Evolutionary conservation across 2,113 vertebrate species (phyloP).

Genomic region (Callipepla californica): DNA sequence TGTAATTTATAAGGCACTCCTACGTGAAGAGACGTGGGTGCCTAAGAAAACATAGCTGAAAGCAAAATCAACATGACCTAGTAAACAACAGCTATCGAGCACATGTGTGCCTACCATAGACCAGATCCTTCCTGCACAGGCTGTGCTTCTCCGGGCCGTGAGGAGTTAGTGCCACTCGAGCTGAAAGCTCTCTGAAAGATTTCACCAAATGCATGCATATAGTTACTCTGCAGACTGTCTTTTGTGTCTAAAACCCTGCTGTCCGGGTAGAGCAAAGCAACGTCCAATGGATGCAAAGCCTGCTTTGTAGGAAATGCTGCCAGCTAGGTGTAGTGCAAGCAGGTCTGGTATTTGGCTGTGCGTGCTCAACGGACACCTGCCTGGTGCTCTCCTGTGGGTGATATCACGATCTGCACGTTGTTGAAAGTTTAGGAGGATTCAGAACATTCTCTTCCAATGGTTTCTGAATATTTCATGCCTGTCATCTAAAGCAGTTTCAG

Average conservation of each 20-base stretch:
- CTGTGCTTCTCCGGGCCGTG: background rate
- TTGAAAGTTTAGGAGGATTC: constrained; percentile 51
- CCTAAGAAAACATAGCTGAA: constrained; percentile 62
- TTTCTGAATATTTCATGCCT: constrained; percentile 58
- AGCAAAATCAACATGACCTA: constrained; percentile 63
- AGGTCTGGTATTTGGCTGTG: background rate
- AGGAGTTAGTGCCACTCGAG: background rate
- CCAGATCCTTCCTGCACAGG: background rate
- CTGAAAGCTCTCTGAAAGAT: background rate
- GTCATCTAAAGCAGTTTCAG: constrained; percentile 30
- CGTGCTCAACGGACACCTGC: background rate
- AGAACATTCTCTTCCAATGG: constrained; percentile 1
- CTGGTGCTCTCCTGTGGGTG: constrained; percentile 16
- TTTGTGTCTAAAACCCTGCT: background rate
- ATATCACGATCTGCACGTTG: constrained; percentile 20
- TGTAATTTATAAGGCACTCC: constrained; percentile 58
- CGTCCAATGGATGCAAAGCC: background rate
- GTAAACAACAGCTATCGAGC: constrained; percentile 63
- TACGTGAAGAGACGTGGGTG: constrained; percentile 54
- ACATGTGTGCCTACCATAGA: constrained; percentile 46
- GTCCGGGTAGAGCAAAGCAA: background rate
- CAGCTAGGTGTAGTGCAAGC: background rate
- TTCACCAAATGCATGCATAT: background rate
- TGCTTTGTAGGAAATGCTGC: background rate
- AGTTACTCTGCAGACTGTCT: background rate